A percentile compares a stretch with the other conserved stretches of the same genome.
These are phyloP conservation scores for Epinephelus fuscoguttatus DNA, from an alignment of 2,113 vertebrate genomes.

Conservation along the genomic window DNA sequence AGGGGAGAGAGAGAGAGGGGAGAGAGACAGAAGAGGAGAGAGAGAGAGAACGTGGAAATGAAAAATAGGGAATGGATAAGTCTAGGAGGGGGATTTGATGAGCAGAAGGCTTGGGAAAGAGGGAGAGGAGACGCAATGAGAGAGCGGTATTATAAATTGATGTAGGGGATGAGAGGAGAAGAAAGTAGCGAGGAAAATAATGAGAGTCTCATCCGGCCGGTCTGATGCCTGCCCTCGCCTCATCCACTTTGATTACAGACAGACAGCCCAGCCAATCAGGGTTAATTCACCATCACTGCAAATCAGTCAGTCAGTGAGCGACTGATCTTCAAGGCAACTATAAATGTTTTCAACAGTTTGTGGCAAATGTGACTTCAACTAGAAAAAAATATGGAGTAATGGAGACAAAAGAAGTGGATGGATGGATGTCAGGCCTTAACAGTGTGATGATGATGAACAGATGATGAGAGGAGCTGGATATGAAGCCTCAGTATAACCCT, in stretches of 20 bases:
- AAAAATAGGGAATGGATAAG: constrained; percentile 72
- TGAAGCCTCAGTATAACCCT: not conserved
- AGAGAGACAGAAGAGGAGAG: constrained; percentile 18
- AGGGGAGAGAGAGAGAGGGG: constrained; percentile 51
- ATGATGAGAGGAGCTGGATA: not conserved
- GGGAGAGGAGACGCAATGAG: constrained; percentile 61
- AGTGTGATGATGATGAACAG: not conserved
- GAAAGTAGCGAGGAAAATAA: constrained; percentile 61
- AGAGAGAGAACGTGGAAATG: constrained; percentile 69
- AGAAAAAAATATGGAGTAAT: not conserved
- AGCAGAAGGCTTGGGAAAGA: constrained; percentile 71
- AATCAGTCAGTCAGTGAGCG: constrained; percentile 30
- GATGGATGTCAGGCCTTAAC: constrained; percentile 8
- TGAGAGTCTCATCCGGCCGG: constrained; percentile 48
- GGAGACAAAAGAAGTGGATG: not conserved
- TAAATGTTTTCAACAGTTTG: constrained; percentile 35
- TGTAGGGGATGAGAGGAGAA: constrained; percentile 62
- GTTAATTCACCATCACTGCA: constrained; percentile 56
- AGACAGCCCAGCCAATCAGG: constrained; percentile 61
- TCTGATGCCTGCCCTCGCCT: constrained; percentile 36
- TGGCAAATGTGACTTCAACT: constrained; percentile 6
- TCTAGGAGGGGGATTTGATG: constrained; percentile 72
- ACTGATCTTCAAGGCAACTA: constrained; percentile 36
- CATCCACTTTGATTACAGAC: constrained; percentile 61
- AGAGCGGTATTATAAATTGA: constrained; percentile 62